Evolutionary conservation across 1,140 invertebrate genomes (phyloP).

Genomic region (Trichonephila clavata): DNA sequence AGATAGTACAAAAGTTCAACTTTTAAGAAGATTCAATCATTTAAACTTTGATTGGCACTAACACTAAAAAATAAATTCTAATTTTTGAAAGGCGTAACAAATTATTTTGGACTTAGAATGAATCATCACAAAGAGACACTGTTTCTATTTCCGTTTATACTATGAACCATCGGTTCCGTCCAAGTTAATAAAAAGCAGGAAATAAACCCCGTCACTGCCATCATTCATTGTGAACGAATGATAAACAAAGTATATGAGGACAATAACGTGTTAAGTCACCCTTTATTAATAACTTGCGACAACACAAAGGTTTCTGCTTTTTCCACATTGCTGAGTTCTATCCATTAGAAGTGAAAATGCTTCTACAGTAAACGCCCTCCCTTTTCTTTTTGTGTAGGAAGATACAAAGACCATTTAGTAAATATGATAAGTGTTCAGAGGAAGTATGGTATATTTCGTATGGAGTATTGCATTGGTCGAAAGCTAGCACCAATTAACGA

Average conservation of each 20-base stretch:
- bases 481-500: no score
- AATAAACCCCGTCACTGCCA: background rate
- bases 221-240: background rate
- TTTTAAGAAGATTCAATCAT: no score
- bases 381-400: background rate
- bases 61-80: no score
- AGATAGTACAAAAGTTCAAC: no score
- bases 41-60: no score
- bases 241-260: background rate
- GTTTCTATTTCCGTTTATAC: background rate
- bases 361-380: background rate
- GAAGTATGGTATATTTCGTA: background rate
- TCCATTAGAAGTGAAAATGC: conserved; percentile 27
- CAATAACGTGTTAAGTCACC: conserved; percentile 16
- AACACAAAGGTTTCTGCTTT: conserved; percentile 23
- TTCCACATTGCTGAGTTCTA: conserved; percentile 20
- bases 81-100: no score
- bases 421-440: background rate
- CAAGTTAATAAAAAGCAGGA: conserved; percentile 18
- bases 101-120: no score
- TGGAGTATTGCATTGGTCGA: background rate
- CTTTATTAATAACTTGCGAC: background rate
- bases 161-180: background rate
- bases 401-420: conserved; percentile 20
- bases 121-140: background rate